Conservation (phyloP, 2,888 invertebrate species). For the Hedya salicella region DNA sequence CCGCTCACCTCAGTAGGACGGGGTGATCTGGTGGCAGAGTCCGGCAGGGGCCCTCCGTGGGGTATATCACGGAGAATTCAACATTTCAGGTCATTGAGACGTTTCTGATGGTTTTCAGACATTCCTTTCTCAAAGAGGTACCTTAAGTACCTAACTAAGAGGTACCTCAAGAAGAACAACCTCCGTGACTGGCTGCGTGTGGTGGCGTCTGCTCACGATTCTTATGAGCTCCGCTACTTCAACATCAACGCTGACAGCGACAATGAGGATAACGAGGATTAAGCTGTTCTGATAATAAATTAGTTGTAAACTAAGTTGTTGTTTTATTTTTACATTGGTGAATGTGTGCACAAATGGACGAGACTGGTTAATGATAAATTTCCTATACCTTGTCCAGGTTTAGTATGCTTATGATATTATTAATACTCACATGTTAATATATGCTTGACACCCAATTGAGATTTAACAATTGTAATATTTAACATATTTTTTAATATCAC, state of each 20-base stretch:
- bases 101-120: slow-evolving; percentile 63
- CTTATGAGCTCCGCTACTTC: slow-evolving; percentile 99
- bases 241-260: slow-evolving; percentile 92
- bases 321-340: slow-evolving; percentile 50
- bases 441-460: too few relatives aligned
- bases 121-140: slow-evolving; percentile 94
- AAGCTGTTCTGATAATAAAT: slow-evolving; percentile 77
- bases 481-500: too few relatives aligned
- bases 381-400: too few relatives aligned
- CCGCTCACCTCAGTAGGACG: slow-evolving; percentile 44
- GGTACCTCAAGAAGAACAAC: slow-evolving; percentile 99
- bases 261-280: slow-evolving; percentile 95
- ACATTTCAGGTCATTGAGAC: slow-evolving; percentile 29
- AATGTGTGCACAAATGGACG: too few relatives aligned
- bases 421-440: too few relatives aligned
- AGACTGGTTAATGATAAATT: too few relatives aligned
- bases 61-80: slow-evolving; percentile 37
- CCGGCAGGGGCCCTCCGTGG: slow-evolving; percentile 44
- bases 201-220: slow-evolving; percentile 98
- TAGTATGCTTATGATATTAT: too few relatives aligned
- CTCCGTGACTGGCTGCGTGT: slow-evolving; percentile 99
- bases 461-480: too few relatives aligned
- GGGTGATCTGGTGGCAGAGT: slow-evolving; percentile 43
- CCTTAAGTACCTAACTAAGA: slow-evolving; percentile 99
- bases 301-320: slow-evolving; percentile 73